These are phyloP conservation scores for Acleris holmiana DNA, from an alignment of 2,888 invertebrate species.

Conservation along the genomic window DNA sequence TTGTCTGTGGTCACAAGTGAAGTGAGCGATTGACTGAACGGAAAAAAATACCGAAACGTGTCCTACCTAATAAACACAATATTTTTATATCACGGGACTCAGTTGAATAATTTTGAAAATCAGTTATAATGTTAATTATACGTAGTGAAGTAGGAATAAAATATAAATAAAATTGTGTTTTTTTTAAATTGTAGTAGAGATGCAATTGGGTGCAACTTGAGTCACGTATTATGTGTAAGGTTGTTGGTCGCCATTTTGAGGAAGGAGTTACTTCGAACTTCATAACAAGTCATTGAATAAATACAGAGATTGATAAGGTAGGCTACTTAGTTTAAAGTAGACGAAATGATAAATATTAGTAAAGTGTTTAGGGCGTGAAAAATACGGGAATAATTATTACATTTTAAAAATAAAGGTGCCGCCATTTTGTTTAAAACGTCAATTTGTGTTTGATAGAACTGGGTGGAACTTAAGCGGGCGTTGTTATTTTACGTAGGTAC, in stretches of 20 bases:
- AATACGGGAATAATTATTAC: background rate
- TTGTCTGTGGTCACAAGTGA: background rate
- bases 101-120: conserved; percentile 7
- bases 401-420: background rate
- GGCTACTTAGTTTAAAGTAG: background rate
- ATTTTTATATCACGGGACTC: background rate
- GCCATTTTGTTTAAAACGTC: conserved; percentile 2
- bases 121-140: background rate
- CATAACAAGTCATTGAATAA: conserved; percentile 2
- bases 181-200: conserved; percentile 11
- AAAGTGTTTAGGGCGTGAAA: background rate
- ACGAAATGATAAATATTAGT: background rate
- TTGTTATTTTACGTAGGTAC: background rate
- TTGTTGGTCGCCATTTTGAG: conserved; percentile 30
- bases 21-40: background rate
- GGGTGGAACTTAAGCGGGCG: background rate
- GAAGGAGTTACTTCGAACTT: conserved; percentile 4
- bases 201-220: conserved; percentile 15
- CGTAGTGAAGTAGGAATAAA: conserved; percentile 1
- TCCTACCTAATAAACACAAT: background rate
- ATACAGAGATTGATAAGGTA: background rate
- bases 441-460: background rate
- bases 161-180: background rate
- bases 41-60: background rate
- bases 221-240: conserved; percentile 1